Conservation (phyloP, 2,113 vertebrate genomes). For the Probosciger aterrimus region DNA sequence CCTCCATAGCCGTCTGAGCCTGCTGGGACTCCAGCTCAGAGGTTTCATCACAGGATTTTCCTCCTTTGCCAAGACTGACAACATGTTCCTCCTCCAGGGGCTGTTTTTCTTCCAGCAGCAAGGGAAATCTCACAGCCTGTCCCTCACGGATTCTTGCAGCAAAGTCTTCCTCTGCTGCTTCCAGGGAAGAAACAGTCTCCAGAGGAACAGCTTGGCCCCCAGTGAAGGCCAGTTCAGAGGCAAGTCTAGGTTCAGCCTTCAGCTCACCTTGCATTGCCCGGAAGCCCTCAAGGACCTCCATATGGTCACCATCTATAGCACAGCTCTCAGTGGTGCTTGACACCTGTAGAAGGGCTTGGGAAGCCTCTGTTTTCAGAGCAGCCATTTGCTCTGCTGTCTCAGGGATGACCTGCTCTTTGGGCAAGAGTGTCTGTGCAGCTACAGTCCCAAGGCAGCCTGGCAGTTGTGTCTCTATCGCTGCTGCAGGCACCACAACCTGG, state of each 20-base stretch:
- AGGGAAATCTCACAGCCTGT: slow-evolving; percentile 76
- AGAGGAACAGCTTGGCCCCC: slow-evolving; percentile 67
- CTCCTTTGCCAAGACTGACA: not conserved
- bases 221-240: slow-evolving; percentile 62
- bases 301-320: slow-evolving; percentile 65
- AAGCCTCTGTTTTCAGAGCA: slow-evolving; percentile 73
- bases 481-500: slow-evolving; percentile 9
- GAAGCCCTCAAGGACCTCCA: slow-evolving; percentile 53
- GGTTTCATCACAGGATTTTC: slow-evolving; percentile 39
- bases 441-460: slow-evolving; percentile 53
- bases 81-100: slow-evolving; percentile 70
- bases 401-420: slow-evolving; percentile 72
- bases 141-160: slow-evolving; percentile 77
- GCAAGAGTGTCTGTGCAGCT: slow-evolving; percentile 57
- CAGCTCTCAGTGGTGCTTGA: slow-evolving; percentile 65
- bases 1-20: slow-evolving; percentile 62
- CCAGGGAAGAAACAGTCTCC: slow-evolving; percentile 71
- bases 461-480: slow-evolving; percentile 52
- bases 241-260: slow-evolving; percentile 70
- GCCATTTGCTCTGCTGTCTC: slow-evolving; percentile 60
- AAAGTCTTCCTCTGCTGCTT: slow-evolving; percentile 76
- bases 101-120: slow-evolving; percentile 79
- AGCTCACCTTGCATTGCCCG: slow-evolving; percentile 48
- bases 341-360: slow-evolving; percentile 69
- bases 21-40: slow-evolving; percentile 39